phyloP scores from a whole-genome alignment of 2,113 vertebrate genomes.

The Podarcis cretensis region DNA sequence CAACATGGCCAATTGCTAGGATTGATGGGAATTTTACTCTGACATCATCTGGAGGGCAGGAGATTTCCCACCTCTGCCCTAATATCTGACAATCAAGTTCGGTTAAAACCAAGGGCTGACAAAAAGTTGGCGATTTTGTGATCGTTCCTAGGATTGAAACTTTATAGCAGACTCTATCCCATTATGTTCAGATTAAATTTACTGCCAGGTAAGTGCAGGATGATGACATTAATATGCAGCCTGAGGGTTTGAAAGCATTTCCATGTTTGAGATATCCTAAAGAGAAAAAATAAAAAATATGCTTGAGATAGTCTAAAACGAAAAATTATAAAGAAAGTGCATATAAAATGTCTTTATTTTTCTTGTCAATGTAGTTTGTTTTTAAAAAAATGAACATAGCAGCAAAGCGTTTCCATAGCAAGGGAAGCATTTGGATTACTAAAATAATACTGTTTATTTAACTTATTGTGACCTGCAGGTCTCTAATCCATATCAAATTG shows the following conservation, averaged over 20 bases:
- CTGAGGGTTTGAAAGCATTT: neutral
- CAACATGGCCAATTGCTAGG: too few species aligned
- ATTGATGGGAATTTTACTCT: too few species aligned
- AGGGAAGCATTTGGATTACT: conserved; percentile 34
- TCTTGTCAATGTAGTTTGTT: neutral
- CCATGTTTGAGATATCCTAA: neutral
- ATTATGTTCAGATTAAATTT: neutral
- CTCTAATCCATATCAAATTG: conserved; percentile 41
- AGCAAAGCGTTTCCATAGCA: conserved; percentile 13
- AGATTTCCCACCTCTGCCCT: neutral
- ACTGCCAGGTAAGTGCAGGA: neutral
- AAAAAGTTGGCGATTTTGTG: neutral
- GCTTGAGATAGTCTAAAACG: neutral
- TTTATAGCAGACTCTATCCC: neutral
- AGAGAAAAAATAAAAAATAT: neutral
- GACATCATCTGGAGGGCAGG: too few species aligned
- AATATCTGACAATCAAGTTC: neutral
- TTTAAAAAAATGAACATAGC: conserved; percentile 21
- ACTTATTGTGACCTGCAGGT: conserved; percentile 47
- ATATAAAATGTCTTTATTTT: neutral
- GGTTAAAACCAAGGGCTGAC: neutral
- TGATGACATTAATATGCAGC: neutral
- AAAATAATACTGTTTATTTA: conserved; percentile 14
- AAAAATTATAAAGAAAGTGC: neutral
- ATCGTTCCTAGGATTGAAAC: neutral